These are phyloP conservation scores for Arctopsyche grandis DNA, from an alignment of 1,140 invertebrate species.

Conservation along the genomic window DNA sequence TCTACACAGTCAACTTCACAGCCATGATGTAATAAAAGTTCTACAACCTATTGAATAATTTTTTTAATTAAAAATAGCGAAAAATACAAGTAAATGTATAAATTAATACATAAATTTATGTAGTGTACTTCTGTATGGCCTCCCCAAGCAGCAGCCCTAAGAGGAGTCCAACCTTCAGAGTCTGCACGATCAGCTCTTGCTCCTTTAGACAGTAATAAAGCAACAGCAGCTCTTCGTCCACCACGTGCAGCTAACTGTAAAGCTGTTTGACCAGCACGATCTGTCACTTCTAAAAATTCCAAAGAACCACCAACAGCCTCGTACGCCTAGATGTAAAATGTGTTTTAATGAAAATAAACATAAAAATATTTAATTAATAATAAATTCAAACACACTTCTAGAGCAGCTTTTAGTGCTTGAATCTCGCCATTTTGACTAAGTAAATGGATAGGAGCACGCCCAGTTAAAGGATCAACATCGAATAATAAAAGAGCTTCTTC, in stretches of 20 bases:
- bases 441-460: slow-evolving; percentile 58
- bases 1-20: slow-evolving; percentile 85
- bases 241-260: slow-evolving; percentile 85
- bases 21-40: slow-evolving; percentile 80
- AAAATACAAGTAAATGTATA: slow-evolving; percentile 16
- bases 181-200: slow-evolving; percentile 86
- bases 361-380: slow-evolving; percentile 14
- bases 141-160: slow-evolving; percentile 90
- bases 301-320: slow-evolving; percentile 51
- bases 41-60: slow-evolving; percentile 77
- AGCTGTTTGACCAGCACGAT: slow-evolving; percentile 83
- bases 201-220: slow-evolving; percentile 70
- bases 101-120: not conserved
- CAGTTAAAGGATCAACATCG: slow-evolving; percentile 56
- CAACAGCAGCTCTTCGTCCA: slow-evolving; percentile 80
- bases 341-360: not conserved
- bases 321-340: slow-evolving; percentile 34
- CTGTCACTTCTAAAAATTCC: slow-evolving; percentile 68
- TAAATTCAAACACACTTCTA: slow-evolving; percentile 57
- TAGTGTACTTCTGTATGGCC: slow-evolving; percentile 83
- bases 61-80: slow-evolving; percentile 55
- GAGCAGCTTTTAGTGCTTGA: slow-evolving; percentile 57
- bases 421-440: slow-evolving; percentile 60
- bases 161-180: slow-evolving; percentile 88
- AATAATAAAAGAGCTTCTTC: slow-evolving; percentile 54